Conservation (phyloP, 2,888 invertebrate species). For the Coleophora flavipennella region DNA sequence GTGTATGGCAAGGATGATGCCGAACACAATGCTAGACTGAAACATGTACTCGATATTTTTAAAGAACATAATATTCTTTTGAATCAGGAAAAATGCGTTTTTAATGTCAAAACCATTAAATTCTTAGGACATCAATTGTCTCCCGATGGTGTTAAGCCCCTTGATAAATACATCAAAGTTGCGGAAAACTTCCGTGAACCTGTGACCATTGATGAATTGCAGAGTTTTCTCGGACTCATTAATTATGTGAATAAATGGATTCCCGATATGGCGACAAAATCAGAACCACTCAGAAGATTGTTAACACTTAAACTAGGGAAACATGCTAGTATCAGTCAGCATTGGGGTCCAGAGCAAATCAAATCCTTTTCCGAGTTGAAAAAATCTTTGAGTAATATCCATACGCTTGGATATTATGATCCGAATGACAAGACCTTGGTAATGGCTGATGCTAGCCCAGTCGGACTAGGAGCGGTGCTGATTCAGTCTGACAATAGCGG, state of each 20-base stretch:
- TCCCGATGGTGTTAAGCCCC: slow-evolving; percentile 12
- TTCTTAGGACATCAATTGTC: slow-evolving; percentile 18
- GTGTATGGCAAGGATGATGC: not conserved
- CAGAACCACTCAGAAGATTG: slow-evolving; percentile 17
- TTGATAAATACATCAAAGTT: slow-evolving; percentile 16
- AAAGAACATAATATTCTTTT: slow-evolving; percentile 16
- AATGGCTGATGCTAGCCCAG: slow-evolving; percentile 18
- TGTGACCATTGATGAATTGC: slow-evolving; percentile 16
- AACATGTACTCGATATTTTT: slow-evolving; percentile 11
- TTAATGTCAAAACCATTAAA: slow-evolving; percentile 1
- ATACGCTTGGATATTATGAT: slow-evolving; percentile 5
- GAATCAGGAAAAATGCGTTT: slow-evolving; percentile 17
- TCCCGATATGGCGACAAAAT: slow-evolving; percentile 15
- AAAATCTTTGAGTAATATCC: not conserved
- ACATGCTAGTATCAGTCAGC: slow-evolving; percentile 6
- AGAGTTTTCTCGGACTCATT: slow-evolving; percentile 23
- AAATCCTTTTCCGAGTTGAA: not conserved
- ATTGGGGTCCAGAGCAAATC: slow-evolving; percentile 10
- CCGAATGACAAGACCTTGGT: slow-evolving; percentile 13
- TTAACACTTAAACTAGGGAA: slow-evolving; percentile 7
- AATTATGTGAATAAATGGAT: slow-evolving; percentile 21
- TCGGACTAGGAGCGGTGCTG: slow-evolving; percentile 16
- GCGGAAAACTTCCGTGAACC: slow-evolving; percentile 15
- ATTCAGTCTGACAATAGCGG: slow-evolving; percentile 10
- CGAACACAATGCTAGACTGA: slow-evolving; percentile 14